These are phyloP conservation scores for Conistra vaccinii DNA, from an alignment of 2,888 invertebrate species.

Conservation along the genomic window DNA sequence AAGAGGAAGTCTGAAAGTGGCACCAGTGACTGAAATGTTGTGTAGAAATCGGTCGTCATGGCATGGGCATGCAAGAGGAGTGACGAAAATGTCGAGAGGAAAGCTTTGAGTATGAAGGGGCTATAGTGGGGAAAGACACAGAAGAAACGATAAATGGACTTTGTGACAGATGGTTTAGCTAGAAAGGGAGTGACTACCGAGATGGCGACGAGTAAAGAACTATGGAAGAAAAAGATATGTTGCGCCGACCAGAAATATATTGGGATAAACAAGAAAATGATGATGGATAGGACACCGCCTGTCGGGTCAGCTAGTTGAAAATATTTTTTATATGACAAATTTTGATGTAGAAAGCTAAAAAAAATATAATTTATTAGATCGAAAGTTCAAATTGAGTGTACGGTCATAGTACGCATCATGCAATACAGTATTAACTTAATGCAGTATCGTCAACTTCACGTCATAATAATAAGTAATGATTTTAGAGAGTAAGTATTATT, in stretches of 20 bases:
- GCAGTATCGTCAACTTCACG: constrained; percentile 29
- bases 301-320: neutral
- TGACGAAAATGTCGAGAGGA: neutral
- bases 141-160: neutral
- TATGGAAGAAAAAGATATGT: neutral
- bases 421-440: neutral
- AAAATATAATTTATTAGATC: neutral
- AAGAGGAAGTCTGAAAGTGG: neutral
- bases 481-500: constrained; percentile 57
- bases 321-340: neutral
- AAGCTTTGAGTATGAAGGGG: neutral
- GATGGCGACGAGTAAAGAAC: no score
- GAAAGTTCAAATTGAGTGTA: neutral
- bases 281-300: neutral
- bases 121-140: neutral
- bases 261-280: neutral
- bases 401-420: neutral
- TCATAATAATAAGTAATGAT: constrained; percentile 23
- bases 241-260: neutral
- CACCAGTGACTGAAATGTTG: neutral
- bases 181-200: neutral
- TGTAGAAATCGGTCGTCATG: neutral
- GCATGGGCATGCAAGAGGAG: neutral
- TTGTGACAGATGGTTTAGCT: neutral
- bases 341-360: neutral